phyloP scores from a whole-genome alignment of 2,888 invertebrate species.

The Rhingia campestris region DNA sequence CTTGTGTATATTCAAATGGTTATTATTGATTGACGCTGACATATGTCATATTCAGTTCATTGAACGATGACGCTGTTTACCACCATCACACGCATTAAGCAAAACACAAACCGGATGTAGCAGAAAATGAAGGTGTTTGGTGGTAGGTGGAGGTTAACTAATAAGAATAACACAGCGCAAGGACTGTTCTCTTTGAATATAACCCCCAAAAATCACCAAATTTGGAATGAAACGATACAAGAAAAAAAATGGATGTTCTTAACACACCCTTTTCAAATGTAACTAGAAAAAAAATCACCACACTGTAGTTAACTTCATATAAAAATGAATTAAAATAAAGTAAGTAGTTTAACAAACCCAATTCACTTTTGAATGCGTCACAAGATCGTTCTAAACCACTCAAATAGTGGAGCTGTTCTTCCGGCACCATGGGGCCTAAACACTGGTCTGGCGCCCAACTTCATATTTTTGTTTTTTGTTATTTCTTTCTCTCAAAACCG shows the following conservation, averaged over 20 bases:
- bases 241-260: conserved; percentile 44
- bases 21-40: conserved; percentile 41
- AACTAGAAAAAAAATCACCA: conserved; percentile 5
- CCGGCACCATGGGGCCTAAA: conserved; percentile 57
- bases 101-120: conserved; percentile 60
- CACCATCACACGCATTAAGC: conserved; percentile 8
- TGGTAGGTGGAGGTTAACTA: conserved; percentile 17
- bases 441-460: conserved; percentile 59
- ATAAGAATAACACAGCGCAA: conserved; percentile 62
- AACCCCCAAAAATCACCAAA: conserved; percentile 18
- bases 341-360: conserved; percentile 55
- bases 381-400: conserved; percentile 41
- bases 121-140: conserved; percentile 2
- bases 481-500: conserved; percentile 23
- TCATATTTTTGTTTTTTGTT: conserved; percentile 31
- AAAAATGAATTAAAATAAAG: background rate
- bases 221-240: conserved; percentile 66
- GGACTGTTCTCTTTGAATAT: conserved; percentile 63
- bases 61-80: conserved; percentile 36
- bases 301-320: background rate
- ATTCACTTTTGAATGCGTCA: conserved; percentile 48
- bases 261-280: conserved; percentile 53
- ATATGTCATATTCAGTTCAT: conserved; percentile 46
- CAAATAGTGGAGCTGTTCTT: conserved; percentile 34
- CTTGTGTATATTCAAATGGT: background rate